These are phyloP conservation scores for Tipula helvola DNA, from an alignment of 2,888 invertebrate genomes.

Conservation along the genomic window DNA sequence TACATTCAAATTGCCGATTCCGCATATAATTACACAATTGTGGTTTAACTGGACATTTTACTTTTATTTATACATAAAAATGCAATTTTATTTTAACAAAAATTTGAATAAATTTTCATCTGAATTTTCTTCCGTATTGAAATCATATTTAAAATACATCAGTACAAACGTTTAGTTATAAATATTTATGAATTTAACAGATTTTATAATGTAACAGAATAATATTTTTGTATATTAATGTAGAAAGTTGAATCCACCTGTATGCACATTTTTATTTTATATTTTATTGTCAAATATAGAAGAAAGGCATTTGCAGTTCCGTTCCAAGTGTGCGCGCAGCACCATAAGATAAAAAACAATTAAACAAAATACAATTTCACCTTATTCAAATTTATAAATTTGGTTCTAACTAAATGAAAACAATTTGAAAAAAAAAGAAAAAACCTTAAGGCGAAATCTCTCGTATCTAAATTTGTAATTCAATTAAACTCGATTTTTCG, in stretches of 20 bases:
- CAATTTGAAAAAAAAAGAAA: not conserved
- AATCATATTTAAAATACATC: not conserved
- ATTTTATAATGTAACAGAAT: not conserved
- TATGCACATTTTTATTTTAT: not conserved
- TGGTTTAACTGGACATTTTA: not conserved
- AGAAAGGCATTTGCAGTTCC: not conserved
- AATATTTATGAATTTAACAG: not conserved
- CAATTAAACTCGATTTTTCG: not conserved
- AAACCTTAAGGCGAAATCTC: not conserved
- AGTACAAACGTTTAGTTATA: no score
- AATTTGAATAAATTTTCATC: not conserved
- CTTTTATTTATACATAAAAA: not conserved
- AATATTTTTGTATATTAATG: not conserved
- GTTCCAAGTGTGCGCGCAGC: not conserved
- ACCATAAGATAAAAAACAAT: not conserved
- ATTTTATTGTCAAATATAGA: not conserved
- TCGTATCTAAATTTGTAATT: not conserved
- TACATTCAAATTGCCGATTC: not conserved
- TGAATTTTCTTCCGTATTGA: not conserved
- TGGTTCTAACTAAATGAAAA: not conserved
- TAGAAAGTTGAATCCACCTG: not conserved
- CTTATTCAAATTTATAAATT: constrained; percentile 4
- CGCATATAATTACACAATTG: not conserved
- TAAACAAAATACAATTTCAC: not conserved
- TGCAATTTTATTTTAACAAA: not conserved